Evolutionary conservation across 2,113 vertebrate species (phyloP), one percentile per base, ranked within the genome.

Genomic region (Austrofundulus limnaeus): DNA sequence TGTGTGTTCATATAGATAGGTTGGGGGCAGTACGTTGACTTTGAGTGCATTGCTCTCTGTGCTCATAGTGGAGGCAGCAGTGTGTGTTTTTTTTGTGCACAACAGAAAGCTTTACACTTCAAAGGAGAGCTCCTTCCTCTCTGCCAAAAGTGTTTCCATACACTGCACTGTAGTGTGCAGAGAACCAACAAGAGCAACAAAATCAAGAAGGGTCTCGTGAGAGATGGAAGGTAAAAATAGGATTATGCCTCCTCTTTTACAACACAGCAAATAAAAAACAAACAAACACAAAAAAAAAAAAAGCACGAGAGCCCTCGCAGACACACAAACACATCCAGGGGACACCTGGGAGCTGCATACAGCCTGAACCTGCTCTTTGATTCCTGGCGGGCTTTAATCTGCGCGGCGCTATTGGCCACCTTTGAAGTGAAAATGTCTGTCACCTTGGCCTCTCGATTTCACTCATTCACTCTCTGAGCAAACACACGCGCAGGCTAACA

Each of bases 301-400:
- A 52, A 12, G 56, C 45, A 16, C 19, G 16, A 2, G 49, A n/a
- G 53, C 64, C 45, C 48, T 52, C n/a, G 51, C 20, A 16, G 23
- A 31, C 53, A 60, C 20, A 64, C 52, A 58, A 39, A 48, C 20
- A 61, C 62, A 70, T 51, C 50, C 31, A 59, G 69, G 67, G 55
- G 61, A 83, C 82, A 85, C 84, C 81, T 82, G 81, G 85, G 88
- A 76, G 85, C 81, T 83, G 83, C 74, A 58, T 31, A 34, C 85
- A 81, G 78, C 90, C 87, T 75, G 85, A 77, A 78, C 86, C 64
- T 65, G 87, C 64, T 65, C 87, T 92, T 93, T 93, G 89, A 92
- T 90, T 87, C 89, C 83, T 48, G 78, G 65, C 84, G 88, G 3
- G 90, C 90, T 93, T 93, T 93, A 93, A 93, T 92, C 92, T 92